Evolutionary conservation across 2,888 invertebrate genomes (phyloP).

Genomic region (Erebia aethiops): DNA sequence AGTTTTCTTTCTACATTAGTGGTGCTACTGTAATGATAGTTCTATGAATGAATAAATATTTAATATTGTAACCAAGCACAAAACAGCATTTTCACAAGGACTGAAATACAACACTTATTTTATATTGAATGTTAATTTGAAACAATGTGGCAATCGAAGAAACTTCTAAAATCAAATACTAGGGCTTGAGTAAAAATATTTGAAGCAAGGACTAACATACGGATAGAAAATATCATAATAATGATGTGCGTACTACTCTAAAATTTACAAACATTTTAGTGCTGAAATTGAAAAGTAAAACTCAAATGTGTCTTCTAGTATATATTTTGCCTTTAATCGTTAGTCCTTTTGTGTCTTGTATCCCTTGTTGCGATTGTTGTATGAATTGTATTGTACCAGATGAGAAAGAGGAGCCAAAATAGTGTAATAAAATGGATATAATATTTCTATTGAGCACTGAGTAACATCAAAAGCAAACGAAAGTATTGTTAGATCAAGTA

Average conservation of each 20-base stretch:
- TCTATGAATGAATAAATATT: too few species aligned
- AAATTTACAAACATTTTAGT: neutral
- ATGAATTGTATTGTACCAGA: constrained; percentile 51
- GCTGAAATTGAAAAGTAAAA: neutral
- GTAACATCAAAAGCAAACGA: neutral
- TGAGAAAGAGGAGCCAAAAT: constrained; percentile 35
- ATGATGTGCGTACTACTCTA: neutral
- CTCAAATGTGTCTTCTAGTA: constrained; percentile 49
- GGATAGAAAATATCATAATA: neutral
- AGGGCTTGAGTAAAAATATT: neutral
- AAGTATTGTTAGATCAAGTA: neutral
- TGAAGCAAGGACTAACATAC: neutral
- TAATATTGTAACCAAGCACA: constrained; percentile 6
- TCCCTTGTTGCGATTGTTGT: constrained; percentile 55
- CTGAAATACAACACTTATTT: neutral
- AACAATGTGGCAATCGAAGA: neutral
- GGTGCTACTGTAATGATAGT: too few species aligned
- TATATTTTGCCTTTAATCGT: constrained; percentile 51
- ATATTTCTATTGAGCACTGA: neutral
- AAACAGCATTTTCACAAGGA: neutral
- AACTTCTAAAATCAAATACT: neutral
- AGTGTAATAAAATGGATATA: neutral
- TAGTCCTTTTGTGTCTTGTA: constrained; percentile 56
- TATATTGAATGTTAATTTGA: neutral
- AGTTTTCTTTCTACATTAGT: too few species aligned